Evolutionary conservation across 2,888 invertebrate species (phyloP).

Genomic region (Drosophila algonquin): DNA sequence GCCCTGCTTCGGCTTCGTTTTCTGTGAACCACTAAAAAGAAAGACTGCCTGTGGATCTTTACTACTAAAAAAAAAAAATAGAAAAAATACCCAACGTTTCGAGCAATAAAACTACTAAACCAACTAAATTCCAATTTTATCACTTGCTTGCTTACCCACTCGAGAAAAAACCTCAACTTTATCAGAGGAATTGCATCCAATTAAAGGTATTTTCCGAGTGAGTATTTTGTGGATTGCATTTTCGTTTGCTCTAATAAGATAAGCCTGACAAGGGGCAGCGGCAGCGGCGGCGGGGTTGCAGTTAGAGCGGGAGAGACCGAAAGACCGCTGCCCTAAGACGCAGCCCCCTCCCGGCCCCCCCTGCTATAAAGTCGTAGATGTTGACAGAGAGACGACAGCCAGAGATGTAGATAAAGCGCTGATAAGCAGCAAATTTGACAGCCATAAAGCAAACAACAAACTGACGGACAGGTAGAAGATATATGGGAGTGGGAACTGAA

Average conservation of each 20-base stretch:
- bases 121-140: slow-evolving; percentile 33
- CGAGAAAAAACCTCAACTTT: slow-evolving; percentile 33
- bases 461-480: slow-evolving; percentile 57
- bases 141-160: slow-evolving; percentile 40
- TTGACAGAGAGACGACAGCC: slow-evolving; percentile 49
- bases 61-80: not conserved
- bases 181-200: slow-evolving; percentile 52
- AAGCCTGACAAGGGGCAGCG: slow-evolving; percentile 15
- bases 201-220: slow-evolving; percentile 41
- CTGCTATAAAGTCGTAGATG: slow-evolving; percentile 37
- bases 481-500: slow-evolving; percentile 22
- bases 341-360: not conserved
- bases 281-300: not conserved
- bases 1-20: not conserved
- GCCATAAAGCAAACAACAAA: slow-evolving; percentile 58
- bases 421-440: slow-evolving; percentile 74
- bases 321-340: not conserved
- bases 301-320: not conserved
- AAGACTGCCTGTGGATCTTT: not conserved
- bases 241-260: slow-evolving; percentile 48
- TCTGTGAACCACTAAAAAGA: not conserved
- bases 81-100: slow-evolving; percentile 15
- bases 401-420: slow-evolving; percentile 52
- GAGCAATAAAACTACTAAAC: slow-evolving; percentile 13
- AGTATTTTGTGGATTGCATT: slow-evolving; percentile 32